These are phyloP conservation scores for Tricholaema leucomelas DNA, from an alignment of 2,113 vertebrate species.

Conservation along the genomic window DNA sequence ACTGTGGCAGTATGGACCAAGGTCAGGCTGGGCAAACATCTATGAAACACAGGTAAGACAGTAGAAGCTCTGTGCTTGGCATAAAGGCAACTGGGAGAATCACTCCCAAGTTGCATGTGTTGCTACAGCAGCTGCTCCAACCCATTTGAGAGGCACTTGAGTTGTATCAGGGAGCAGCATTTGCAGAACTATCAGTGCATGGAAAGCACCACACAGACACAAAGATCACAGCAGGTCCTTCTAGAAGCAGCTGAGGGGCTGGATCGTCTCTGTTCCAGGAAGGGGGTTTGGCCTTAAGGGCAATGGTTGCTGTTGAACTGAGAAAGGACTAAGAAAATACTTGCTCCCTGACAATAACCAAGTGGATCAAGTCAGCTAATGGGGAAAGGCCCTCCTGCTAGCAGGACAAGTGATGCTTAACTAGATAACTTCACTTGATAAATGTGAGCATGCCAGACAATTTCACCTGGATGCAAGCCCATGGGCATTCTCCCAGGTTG, in stretches of 20 bases:
- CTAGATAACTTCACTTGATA: not conserved
- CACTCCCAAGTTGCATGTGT: not conserved
- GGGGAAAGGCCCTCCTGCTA: not conserved
- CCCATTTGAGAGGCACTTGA: not conserved
- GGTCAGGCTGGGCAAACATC: not conserved
- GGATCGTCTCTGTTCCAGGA: not conserved
- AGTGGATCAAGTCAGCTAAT: not conserved
- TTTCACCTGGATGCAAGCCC: not conserved
- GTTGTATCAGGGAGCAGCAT: fast-evolving
- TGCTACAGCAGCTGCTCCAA: not conserved
- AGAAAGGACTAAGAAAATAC: not conserved
- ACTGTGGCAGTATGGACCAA: fast-evolving
- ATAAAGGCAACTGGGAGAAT: not conserved
- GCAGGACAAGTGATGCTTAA: not conserved
- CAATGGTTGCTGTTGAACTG: not conserved
- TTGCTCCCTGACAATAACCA: not conserved
- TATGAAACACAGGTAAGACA: not conserved
- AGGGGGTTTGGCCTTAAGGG: not conserved
- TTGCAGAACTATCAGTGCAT: not conserved
- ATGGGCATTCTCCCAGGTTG: not conserved
- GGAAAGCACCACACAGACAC: not conserved
- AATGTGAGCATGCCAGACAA: not conserved
- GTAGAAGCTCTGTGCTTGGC: not conserved
- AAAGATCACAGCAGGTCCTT: fast-evolving
- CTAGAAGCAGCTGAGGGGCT: not conserved